Evolutionary conservation across 2,797 vertebrate species (phyloP), one percentile per base, ranked within the genome.

Genomic region (Pipistrellus nathusii): DNA sequence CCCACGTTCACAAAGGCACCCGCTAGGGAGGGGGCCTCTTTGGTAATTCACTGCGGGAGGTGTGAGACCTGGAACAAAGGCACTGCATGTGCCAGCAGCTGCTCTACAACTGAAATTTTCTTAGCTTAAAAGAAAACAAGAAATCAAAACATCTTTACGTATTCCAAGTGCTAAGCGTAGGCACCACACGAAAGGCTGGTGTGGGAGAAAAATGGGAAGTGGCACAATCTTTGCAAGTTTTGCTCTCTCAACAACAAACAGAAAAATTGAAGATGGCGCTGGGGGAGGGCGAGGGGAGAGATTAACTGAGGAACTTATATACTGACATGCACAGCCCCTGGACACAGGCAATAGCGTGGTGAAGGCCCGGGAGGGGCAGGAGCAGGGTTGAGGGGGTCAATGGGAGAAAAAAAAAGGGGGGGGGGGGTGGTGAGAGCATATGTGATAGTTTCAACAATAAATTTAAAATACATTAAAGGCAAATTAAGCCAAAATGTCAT

Each of bases 401-500:
- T 62, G 57, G 57, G 57, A 13, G 46, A 2, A 13, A 46, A 12
- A 46, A 12, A 44, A 11, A 10, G 44, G 10, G 44, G 44, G 44
- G 44, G 10, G 11, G 46, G 6, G 41, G 41, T n/a, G n/a, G n/a
- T n/a, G 41, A 38, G 25, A 62, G 57, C 12, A 62, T 62, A 62
- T 62, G 25, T 27, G 23, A 30, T 30, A 62, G 25, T 62, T 62
- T 62, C 25, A 62, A 62, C 25, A 30, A 62, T 62, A 62, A 62
- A 62, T 13, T 62, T 14, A 62, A 62, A 14, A 62, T 62, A 62
- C 27, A 30, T 12, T 57, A 77, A 85, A 91, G 68, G 73, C 44
- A 81, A 72, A 92, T 77, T 46, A 94, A 86, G 76, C 25, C 84
- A 62, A 83, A 83, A 91, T 77, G 86, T 77, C 75, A 72, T 87